Conservation (phyloP, 2,888 invertebrate genomes). For the Lacanobia wlatinum region DNA sequence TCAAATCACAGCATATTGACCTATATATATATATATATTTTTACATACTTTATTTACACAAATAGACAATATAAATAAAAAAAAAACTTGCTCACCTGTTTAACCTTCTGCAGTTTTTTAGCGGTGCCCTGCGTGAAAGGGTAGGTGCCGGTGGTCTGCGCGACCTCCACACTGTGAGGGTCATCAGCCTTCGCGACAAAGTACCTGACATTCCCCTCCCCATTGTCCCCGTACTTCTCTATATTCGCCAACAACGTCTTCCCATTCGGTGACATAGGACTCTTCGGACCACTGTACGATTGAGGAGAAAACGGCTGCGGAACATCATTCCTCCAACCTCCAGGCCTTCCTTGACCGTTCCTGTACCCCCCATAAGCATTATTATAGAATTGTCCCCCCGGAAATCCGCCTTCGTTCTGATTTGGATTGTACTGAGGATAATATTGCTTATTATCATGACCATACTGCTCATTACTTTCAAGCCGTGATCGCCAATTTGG, state of each 20-base stretch:
- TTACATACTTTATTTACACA: too few species aligned
- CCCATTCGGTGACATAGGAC: conserved; percentile 83
- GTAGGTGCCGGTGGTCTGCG: conserved; percentile 89
- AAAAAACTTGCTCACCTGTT: conserved; percentile 84
- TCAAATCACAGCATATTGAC: too few species aligned
- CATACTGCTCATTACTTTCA: conserved; percentile 76
- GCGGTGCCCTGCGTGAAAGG: conserved; percentile 91
- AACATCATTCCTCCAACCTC: conserved; percentile 72
- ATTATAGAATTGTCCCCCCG: conserved; percentile 73
- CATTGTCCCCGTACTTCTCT: conserved; percentile 78
- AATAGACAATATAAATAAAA: too few species aligned
- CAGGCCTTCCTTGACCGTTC: conserved; percentile 74
- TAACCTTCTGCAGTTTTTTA: conserved; percentile 91
- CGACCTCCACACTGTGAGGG: conserved; percentile 89
- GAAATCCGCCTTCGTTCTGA: conserved; percentile 71
- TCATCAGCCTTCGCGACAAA: conserved; percentile 92
- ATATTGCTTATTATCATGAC: conserved; percentile 71
- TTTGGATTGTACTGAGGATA: conserved; percentile 74
- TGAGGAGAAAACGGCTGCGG: conserved; percentile 78
- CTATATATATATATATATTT: too few species aligned
- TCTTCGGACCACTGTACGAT: conserved; percentile 75
- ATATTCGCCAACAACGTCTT: conserved; percentile 83
- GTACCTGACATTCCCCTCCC: conserved; percentile 81
- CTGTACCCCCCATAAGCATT: conserved; percentile 75
- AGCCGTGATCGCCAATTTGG: conserved; percentile 84